A percentile compares a stretch with the other conserved stretches of the same genome.
These are phyloP conservation scores for Dipodomys spectabilis DNA, from an alignment of 2,113 vertebrate species.

Conservation along the genomic window DNA sequence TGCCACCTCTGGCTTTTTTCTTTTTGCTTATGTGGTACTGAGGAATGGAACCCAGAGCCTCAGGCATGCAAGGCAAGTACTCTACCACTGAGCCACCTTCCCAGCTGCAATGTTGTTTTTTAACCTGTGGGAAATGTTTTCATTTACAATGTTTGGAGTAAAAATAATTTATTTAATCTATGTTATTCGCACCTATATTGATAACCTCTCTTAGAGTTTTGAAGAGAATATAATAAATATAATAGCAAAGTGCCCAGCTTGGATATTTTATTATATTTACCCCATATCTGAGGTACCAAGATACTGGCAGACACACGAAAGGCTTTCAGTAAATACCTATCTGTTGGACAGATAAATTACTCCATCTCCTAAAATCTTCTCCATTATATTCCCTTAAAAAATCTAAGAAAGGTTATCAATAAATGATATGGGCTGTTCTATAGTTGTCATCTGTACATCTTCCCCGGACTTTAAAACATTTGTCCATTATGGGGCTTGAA, in stretches of 20 bases:
- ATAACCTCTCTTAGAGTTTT: neutral
- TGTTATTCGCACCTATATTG: neutral
- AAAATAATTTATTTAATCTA: constrained; percentile 24
- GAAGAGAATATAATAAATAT: neutral
- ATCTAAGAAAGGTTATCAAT: neutral
- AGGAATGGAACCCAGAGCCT: too few species aligned
- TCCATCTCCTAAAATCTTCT: neutral
- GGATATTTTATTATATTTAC: neutral
- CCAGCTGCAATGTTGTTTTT: constrained; percentile 47
- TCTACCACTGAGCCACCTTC: too few species aligned
- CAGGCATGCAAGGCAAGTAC: too few species aligned
- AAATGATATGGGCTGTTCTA: neutral
- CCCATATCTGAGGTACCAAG: too few species aligned
- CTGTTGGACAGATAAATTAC: neutral
- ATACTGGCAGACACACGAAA: neutral
- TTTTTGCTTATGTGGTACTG: too few species aligned
- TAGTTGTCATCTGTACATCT: neutral
- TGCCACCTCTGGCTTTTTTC: too few species aligned
- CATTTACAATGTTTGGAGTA: constrained; percentile 52
- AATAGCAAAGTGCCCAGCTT: too few species aligned
- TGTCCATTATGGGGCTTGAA: too few species aligned
- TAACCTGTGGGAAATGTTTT: constrained; percentile 65
- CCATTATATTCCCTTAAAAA: constrained; percentile 4
- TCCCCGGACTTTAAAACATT: neutral
- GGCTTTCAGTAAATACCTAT: neutral